A percentile compares a stretch with the other conserved stretches of the same genome.
Conservation (phyloP, 2,888 invertebrate genomes). For the Sphaeridia pumilis region DNA sequence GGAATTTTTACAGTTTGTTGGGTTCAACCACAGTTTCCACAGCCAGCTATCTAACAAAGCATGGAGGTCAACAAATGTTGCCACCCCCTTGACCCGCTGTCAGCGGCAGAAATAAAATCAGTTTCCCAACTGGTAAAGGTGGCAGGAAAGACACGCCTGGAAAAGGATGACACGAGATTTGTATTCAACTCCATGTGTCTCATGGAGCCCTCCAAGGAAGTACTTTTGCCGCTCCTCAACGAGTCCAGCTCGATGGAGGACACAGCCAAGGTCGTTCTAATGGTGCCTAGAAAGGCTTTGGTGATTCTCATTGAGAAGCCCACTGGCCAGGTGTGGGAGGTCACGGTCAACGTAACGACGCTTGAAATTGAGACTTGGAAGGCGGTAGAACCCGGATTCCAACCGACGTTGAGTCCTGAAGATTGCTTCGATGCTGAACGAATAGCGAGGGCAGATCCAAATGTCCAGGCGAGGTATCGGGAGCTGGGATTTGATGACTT, state of each 20-base stretch:
- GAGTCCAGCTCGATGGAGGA: neutral
- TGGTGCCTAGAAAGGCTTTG: constrained; percentile 21
- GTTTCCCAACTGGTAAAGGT: constrained; percentile 16
- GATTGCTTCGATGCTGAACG: constrained; percentile 20
- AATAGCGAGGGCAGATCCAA: constrained; percentile 18
- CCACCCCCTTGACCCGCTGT: constrained; percentile 30
- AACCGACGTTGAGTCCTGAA: constrained; percentile 27
- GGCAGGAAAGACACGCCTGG: constrained; percentile 15
- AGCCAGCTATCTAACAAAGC: no score
- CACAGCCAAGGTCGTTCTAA: neutral
- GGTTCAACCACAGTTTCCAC: no score
- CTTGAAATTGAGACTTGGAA: constrained; percentile 19
- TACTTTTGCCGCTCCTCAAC: constrained; percentile 16
- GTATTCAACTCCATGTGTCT: constrained; percentile 27
- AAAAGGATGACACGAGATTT: constrained; percentile 9
- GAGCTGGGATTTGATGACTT: constrained; percentile 22
- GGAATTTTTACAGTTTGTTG: no score
- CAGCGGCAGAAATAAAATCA: constrained; percentile 18
- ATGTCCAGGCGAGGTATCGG: constrained; percentile 19
- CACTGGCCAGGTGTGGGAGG: constrained; percentile 20
- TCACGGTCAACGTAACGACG: constrained; percentile 21
- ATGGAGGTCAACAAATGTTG: no score
- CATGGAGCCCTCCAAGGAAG: constrained; percentile 22
- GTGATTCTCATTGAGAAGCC: constrained; percentile 22
- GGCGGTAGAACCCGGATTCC: constrained; percentile 15